Evolutionary conservation across 2,797 vertebrate genomes (phyloP).

Genomic region (Spinibarbus caldwelli): DNA sequence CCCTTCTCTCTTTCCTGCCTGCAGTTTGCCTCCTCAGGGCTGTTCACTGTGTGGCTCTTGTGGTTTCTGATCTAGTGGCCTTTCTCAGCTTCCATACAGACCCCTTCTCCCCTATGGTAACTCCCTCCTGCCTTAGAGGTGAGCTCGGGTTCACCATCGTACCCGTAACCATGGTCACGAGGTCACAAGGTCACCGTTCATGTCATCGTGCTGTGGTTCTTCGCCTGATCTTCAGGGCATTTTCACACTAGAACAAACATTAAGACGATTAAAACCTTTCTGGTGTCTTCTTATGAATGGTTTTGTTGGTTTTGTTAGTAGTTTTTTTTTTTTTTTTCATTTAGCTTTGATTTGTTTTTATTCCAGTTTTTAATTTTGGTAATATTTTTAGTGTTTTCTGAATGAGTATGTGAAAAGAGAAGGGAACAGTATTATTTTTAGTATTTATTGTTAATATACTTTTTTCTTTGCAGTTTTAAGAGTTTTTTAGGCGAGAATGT

Average conservation of each 20-base stretch:
- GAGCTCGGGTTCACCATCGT: constrained; percentile 77
- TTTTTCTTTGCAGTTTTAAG: too few species aligned
- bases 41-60: constrained; percentile 99
- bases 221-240: background rate
- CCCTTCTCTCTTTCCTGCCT: constrained; percentile 74
- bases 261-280: background rate
- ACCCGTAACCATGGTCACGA: constrained; percentile 35
- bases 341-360: too few species aligned
- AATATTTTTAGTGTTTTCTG: too few species aligned
- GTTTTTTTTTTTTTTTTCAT: too few species aligned
- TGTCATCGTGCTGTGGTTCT: constrained; percentile 11
- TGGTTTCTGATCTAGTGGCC: constrained; percentile 99
- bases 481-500: too few species aligned
- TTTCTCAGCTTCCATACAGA: constrained; percentile 97
- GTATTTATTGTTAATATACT: too few species aligned
- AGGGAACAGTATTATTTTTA: too few species aligned
- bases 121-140: constrained; percentile 98
- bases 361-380: too few species aligned
- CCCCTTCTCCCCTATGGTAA: constrained; percentile 87
- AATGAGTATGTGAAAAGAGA: too few species aligned
- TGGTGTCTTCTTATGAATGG: background rate
- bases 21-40: constrained; percentile 87
- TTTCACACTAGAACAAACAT: background rate
- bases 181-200: constrained; percentile 27
- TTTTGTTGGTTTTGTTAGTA: too few species aligned